These are phyloP conservation scores for Catharus minimus DNA, from an alignment of 2,113 vertebrate species.

Conservation along the genomic window DNA sequence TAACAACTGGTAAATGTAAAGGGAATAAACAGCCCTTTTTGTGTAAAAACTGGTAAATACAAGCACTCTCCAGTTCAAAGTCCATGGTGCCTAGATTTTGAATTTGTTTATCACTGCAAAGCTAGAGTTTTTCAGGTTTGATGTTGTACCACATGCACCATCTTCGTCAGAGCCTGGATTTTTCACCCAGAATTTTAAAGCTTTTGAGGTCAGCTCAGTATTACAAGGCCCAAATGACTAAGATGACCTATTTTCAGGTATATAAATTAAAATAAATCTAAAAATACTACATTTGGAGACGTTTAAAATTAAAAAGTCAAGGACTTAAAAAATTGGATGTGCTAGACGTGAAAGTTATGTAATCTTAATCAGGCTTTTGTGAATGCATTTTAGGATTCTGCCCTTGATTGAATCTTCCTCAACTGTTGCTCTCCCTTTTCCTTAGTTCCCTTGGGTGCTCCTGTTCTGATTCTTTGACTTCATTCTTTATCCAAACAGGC, in stretches of 20 bases:
- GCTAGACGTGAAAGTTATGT: background rate
- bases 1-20: background rate
- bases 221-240: background rate
- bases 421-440: background rate
- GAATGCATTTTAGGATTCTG: background rate
- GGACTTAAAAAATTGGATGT: background rate
- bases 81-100: background rate
- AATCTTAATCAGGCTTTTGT: background rate
- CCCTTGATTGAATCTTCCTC: background rate
- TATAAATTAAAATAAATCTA: background rate
- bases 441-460: background rate
- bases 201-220: background rate
- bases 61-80: background rate
- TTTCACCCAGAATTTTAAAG: background rate
- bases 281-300: background rate
- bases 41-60: background rate
- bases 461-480: background rate
- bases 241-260: background rate
- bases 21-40: background rate
- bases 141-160: rapidly evolving
- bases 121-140: background rate
- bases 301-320: background rate
- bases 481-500: background rate
- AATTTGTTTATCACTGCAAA: background rate
- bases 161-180: background rate